A percentile compares a stretch with the other conserved stretches of the same genome.
These are phyloP conservation scores for Knipowitschia caucasica DNA, from an alignment of 2,797 vertebrate genomes.

Conservation along the genomic window DNA sequence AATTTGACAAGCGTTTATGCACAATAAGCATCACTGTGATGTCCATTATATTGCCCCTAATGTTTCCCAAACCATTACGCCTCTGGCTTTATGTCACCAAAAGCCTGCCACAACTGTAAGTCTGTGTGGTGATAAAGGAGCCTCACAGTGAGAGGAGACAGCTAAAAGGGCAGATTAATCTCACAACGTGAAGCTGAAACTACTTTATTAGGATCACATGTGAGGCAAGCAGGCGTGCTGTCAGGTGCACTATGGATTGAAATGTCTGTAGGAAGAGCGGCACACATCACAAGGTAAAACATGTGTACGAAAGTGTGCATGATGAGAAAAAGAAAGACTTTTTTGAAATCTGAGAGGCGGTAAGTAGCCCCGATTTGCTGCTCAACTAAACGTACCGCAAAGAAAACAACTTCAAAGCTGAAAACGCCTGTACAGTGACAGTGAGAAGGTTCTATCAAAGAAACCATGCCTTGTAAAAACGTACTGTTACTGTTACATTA, in stretches of 20 bases:
- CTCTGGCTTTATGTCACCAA: slow-evolving; percentile 21
- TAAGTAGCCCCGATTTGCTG: not conserved
- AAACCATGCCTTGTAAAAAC: not conserved
- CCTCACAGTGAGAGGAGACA: slow-evolving; percentile 42
- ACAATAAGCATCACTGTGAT: slow-evolving; percentile 17
- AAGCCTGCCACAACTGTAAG: slow-evolving; percentile 14
- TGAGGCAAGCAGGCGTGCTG: slow-evolving; percentile 50
- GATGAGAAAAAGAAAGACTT: slow-evolving; percentile 6
- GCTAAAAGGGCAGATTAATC: slow-evolving; percentile 53
- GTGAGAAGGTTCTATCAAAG: not conserved
- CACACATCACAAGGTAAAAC: slow-evolving; percentile 26
- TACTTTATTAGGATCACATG: slow-evolving; percentile 64
- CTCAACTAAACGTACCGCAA: not conserved
- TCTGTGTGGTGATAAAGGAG: slow-evolving; percentile 37
- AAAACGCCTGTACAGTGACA: not conserved
- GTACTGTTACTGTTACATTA: not conserved
- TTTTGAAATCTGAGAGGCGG: not conserved
- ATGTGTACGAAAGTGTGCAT: slow-evolving; percentile 9
- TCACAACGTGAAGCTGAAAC: slow-evolving; percentile 40
- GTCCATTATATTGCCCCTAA: slow-evolving; percentile 26
- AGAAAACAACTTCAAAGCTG: not conserved
- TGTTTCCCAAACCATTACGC: slow-evolving; percentile 31
- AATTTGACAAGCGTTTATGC: slow-evolving; percentile 14
- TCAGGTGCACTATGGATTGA: slow-evolving; percentile 45
- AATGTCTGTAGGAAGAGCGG: slow-evolving; percentile 33